Conservation (phyloP, 1,140 invertebrate genomes). For the Trichonephila clavipes region DNA sequence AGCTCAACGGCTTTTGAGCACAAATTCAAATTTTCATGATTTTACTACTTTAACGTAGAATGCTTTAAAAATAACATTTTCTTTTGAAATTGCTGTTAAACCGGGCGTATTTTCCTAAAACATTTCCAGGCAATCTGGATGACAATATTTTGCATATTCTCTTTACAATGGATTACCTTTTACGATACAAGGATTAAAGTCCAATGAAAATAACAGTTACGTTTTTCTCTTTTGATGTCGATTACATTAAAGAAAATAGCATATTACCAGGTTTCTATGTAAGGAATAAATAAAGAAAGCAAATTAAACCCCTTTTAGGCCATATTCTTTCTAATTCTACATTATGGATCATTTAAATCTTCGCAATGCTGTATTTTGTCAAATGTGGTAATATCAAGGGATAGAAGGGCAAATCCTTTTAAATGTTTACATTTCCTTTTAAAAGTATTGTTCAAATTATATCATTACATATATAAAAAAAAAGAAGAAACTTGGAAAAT, state of each 20-base stretch:
- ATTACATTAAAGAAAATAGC: not conserved
- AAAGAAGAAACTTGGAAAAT: too few species aligned
- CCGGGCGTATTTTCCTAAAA: not conserved
- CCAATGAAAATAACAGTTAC: not conserved
- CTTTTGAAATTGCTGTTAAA: not conserved
- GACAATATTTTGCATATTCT: constrained; percentile 15
- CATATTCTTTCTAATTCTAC: not conserved
- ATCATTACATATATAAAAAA: too few species aligned
- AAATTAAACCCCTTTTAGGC: not conserved
- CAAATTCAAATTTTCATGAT: not conserved
- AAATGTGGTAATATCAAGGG: not conserved
- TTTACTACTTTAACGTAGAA: not conserved
- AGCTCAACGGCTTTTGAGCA: not conserved
- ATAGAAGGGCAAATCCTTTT: not conserved
- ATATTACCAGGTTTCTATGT: not conserved
- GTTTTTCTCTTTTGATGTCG: not conserved
- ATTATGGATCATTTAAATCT: not conserved
- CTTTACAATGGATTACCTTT: not conserved
- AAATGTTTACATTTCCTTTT: not conserved
- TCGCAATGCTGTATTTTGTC: not conserved
- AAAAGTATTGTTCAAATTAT: not conserved
- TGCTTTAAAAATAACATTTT: not conserved
- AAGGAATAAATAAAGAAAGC: not conserved
- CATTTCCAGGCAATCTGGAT: not conserved
- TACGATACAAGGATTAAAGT: not conserved